Percentiles rank a stretch among this genome's conserved stretches.
phyloP scores from a whole-genome alignment of 2,888 invertebrate genomes.

The Oscheius sp. region DNA sequence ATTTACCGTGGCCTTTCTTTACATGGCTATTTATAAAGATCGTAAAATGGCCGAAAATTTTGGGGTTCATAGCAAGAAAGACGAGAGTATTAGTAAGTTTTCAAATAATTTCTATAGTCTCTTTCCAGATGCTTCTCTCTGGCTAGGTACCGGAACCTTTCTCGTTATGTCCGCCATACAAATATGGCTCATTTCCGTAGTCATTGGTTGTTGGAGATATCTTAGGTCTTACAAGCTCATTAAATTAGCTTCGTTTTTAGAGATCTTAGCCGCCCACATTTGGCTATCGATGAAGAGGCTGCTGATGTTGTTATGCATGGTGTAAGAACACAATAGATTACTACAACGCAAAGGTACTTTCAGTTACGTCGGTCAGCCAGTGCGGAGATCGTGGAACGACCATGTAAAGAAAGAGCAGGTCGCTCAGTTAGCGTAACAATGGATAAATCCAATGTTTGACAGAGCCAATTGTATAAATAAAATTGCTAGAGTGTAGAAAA shows the following conservation, averaged over 20 bases:
- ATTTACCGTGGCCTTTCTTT: constrained; percentile 6
- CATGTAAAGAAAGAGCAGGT: background rate
- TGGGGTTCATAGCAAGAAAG: constrained; percentile 4
- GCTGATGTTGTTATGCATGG: constrained; percentile 20
- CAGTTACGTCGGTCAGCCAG: background rate
- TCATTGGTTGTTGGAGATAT: constrained; percentile 62
- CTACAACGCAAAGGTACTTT: background rate
- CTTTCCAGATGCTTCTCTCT: constrained; percentile 48
- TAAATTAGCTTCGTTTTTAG: constrained; percentile 15
- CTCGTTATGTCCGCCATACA: constrained; percentile 48
- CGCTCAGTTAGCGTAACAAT: background rate
- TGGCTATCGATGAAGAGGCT: constrained; percentile 5
- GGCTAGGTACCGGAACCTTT: constrained; percentile 55
- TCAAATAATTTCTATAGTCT: background rate
- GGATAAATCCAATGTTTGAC: background rate
- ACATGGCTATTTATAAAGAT: constrained; percentile 11
- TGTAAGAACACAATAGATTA: background rate
- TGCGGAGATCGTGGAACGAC: background rate
- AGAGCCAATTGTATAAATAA: too few relatives aligned
- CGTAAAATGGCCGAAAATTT: constrained; percentile 8
- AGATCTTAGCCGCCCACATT: constrained; percentile 20
- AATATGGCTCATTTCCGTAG: constrained; percentile 63
- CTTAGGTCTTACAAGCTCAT: constrained; percentile 38
- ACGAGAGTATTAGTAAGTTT: constrained; percentile 7
- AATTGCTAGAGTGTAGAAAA: too few relatives aligned